Percentiles rank a stretch among this genome's conserved stretches.
Conservation (phyloP, 2,797 vertebrate species). For the Rachycentron canadum region DNA sequence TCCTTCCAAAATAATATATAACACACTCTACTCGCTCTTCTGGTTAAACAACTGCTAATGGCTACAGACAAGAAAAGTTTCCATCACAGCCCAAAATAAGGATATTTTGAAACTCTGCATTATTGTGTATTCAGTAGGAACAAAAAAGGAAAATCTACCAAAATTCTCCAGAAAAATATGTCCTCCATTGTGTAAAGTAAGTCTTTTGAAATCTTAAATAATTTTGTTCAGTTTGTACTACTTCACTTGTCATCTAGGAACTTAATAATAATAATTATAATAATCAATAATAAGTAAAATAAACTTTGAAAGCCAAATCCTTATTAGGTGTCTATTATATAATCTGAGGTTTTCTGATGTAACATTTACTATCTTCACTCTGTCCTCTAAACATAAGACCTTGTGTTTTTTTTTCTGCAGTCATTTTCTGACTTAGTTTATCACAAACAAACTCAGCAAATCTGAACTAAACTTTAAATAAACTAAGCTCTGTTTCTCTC, state of each 20-base stretch:
- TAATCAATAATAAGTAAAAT: no score
- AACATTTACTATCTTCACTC: neutral
- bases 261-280: no score
- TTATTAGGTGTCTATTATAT: neutral
- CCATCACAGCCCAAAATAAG: neutral
- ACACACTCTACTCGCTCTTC: no score
- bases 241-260: no score
- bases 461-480: slow-evolving; percentile 24
- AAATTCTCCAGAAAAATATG: no score
- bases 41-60: neutral
- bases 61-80: neutral
- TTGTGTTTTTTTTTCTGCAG: neutral
- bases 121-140: no score
- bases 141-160: no score
- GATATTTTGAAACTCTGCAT: neutral
- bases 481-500: slow-evolving; percentile 31
- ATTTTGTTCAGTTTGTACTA: no score
- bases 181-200: no score
- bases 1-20: no score
- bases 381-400: neutral
- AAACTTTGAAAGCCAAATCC: neutral
- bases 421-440: slow-evolving; percentile 1
- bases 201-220: no score
- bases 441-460: neutral
- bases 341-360: neutral